A percentile compares a stretch with the other conserved stretches of the same genome.
phyloP scores from a whole-genome alignment of 2,888 invertebrate species.

The Brachyptera putata region DNA sequence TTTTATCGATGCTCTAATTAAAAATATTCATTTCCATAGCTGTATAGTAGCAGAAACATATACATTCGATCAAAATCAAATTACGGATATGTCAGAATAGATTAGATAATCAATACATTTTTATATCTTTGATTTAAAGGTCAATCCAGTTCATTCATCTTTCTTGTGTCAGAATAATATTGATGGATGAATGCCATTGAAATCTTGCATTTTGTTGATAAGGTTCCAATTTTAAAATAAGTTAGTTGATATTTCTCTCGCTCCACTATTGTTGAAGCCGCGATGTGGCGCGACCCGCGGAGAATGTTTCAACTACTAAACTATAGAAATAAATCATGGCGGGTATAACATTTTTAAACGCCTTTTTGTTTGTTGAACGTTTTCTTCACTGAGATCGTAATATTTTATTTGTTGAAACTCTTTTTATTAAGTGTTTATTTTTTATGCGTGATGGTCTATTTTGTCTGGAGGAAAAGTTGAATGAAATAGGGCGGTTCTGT shows the following conservation, averaged over 20 bases:
- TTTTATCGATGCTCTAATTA: too few species aligned
- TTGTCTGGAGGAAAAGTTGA: constrained; percentile 7
- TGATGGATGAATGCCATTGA: not conserved
- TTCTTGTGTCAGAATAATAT: not conserved
- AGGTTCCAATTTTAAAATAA: not conserved
- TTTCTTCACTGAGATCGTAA: not conserved
- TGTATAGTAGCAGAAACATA: too few species aligned
- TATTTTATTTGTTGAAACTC: constrained; percentile 20
- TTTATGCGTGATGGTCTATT: constrained; percentile 16
- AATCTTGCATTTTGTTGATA: too few species aligned
- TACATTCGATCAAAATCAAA: too few species aligned
- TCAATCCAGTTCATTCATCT: constrained; percentile 5
- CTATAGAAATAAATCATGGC: constrained; percentile 10
- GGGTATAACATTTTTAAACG: constrained; percentile 3
- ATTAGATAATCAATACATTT: not conserved
- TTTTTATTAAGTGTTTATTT: constrained; percentile 2
- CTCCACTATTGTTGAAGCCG: too few species aligned
- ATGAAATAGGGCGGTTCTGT: constrained; percentile 13
- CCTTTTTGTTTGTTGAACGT: constrained; percentile 5
- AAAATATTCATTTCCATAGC: too few species aligned
- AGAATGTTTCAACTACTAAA: not conserved
- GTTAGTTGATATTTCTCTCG: not conserved
- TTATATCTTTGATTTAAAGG: not conserved
- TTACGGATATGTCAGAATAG: too few species aligned
- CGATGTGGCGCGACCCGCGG: not conserved